phyloP scores from a whole-genome alignment of 2,888 invertebrate species.

The Chymomyza procnemis region DNA sequence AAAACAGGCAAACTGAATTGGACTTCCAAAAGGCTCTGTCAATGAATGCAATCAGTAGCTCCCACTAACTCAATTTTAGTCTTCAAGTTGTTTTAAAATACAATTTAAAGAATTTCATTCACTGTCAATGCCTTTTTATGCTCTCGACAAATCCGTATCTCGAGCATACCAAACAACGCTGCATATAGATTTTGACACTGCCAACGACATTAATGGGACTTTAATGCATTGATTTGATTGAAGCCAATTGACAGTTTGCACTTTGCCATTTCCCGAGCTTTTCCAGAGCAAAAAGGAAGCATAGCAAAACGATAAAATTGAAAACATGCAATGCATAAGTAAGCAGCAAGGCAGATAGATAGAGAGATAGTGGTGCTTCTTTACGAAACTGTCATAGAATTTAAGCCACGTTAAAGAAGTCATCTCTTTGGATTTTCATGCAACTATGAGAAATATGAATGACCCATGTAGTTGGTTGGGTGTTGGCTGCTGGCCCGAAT shows the following conservation, averaged over 20 bases:
- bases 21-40: too few relatives aligned
- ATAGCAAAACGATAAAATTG: neutral
- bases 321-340: neutral
- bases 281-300: slow-evolving; percentile 1
- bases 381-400: neutral
- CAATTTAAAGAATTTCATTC: neutral
- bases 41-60: too few relatives aligned
- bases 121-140: neutral
- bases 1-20: too few relatives aligned
- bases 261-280: slow-evolving; percentile 9
- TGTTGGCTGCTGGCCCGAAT: too few relatives aligned
- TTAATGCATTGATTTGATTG: slow-evolving; percentile 63
- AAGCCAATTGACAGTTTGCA: slow-evolving; percentile 60
- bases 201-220: slow-evolving; percentile 56
- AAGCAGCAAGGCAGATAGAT: neutral
- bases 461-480: too few relatives aligned
- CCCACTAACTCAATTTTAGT: too few relatives aligned
- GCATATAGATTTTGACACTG: slow-evolving; percentile 19
- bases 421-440: slow-evolving; percentile 6
- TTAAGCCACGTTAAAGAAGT: neutral
- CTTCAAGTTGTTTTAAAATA: neutral
- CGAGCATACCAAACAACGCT: neutral
- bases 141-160: neutral
- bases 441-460: slow-evolving; percentile 9
- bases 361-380: too few relatives aligned